These are phyloP conservation scores for Pterophyllum scalare DNA, from an alignment of 2,113 vertebrate species.

Conservation along the genomic window DNA sequence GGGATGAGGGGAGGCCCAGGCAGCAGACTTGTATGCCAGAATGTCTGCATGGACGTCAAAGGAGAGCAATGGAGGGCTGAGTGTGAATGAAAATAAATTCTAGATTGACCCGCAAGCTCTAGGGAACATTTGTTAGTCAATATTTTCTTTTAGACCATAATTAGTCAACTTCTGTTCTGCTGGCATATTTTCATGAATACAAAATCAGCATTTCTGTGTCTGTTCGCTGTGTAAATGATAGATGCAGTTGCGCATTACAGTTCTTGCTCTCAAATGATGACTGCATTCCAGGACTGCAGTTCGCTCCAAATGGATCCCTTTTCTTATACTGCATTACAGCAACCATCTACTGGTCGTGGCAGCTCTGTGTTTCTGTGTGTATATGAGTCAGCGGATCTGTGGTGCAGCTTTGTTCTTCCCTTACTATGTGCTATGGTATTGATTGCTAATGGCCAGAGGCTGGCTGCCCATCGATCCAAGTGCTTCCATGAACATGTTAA, in stretches of 20 bases:
- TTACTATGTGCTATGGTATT: conserved; percentile 61
- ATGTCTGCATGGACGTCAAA: background rate
- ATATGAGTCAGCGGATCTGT: conserved; percentile 1
- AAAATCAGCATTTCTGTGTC: background rate
- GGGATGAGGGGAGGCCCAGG: background rate
- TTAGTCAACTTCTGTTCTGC: background rate
- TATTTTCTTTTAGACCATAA: background rate
- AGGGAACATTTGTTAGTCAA: background rate
- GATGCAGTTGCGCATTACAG: conserved; percentile 25
- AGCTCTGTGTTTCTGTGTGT: conserved; percentile 15
- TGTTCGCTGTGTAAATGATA: conserved; percentile 8
- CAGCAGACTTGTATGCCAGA: background rate
- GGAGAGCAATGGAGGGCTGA: background rate
- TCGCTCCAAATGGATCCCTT: conserved; percentile 52
- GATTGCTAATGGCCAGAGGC: conserved; percentile 71
- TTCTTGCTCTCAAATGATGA: conserved; percentile 26
- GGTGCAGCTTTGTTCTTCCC: conserved; percentile 57
- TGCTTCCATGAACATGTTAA: conserved; percentile 71
- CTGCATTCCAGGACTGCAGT: conserved; percentile 32
- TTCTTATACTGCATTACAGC: conserved; percentile 37
- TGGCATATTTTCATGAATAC: background rate
- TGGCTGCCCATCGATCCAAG: conserved; percentile 68
- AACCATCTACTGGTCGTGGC: conserved; percentile 33
- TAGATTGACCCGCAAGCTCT: background rate
- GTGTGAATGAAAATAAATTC: background rate